Percentiles rank a stretch among this genome's conserved stretches.
phyloP scores from a whole-genome alignment of 2,113 vertebrate species.

The Chloebia gouldiae region DNA sequence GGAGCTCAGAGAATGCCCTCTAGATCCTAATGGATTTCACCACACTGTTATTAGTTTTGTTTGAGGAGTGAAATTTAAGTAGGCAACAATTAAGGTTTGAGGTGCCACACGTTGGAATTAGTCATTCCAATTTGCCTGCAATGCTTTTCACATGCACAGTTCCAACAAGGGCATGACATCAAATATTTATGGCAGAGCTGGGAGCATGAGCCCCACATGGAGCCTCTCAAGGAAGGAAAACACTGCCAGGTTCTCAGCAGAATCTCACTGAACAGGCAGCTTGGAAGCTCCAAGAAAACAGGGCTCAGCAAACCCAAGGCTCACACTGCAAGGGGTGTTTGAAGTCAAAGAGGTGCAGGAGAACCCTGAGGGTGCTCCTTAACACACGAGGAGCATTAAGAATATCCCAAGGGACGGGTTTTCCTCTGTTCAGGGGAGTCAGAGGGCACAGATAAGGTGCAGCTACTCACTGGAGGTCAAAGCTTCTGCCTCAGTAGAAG shows the following conservation, averaged over 20 bases:
- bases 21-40: background rate
- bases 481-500: constrained; percentile 94
- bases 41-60: background rate
- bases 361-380: background rate
- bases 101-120: accelerated
- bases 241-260: background rate
- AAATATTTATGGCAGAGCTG: background rate
- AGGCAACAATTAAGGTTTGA: background rate
- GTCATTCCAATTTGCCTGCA: background rate
- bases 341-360: background rate
- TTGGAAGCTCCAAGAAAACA: background rate
- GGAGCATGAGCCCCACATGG: background rate
- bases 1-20: background rate
- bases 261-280: background rate
- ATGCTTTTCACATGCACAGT: background rate
- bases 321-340: background rate
- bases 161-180: background rate
- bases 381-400: background rate
- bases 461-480: constrained; percentile 88
- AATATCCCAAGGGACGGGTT: background rate
- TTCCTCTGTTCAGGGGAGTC: background rate
- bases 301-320: background rate
- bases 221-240: background rate
- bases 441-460: background rate
- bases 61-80: background rate